Percentiles rank a stretch among this genome's conserved stretches.
phyloP scores from a whole-genome alignment of 1,140 invertebrate species.

The Ceratoteleas bidentatus region DNA sequence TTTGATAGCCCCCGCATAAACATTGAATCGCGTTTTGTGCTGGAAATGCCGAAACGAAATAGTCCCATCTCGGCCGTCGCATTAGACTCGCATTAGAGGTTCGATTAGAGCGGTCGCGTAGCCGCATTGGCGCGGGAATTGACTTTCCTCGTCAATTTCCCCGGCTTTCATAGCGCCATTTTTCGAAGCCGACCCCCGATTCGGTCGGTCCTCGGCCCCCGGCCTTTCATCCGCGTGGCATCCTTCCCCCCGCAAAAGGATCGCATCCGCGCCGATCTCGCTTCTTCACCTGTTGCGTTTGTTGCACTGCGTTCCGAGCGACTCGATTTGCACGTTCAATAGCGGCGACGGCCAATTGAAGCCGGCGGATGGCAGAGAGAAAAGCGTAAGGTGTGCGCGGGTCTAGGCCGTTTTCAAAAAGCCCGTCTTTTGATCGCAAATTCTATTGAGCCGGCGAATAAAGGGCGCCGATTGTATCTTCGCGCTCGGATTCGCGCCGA shows the following conservation, averaged over 20 bases:
- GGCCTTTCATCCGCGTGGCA: background rate
- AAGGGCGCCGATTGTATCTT: conserved; percentile 68
- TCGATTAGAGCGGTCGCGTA: too few species aligned
- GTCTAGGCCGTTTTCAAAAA: conserved; percentile 68
- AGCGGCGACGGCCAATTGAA: conserved; percentile 65
- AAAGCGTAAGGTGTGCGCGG: conserved; percentile 62
- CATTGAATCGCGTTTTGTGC: too few species aligned
- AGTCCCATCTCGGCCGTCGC: too few species aligned
- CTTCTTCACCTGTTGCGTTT: conserved; percentile 68
- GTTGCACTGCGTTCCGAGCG: conserved; percentile 58
- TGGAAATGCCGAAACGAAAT: too few species aligned
- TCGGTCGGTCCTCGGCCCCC: conserved; percentile 8
- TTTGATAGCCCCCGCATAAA: too few species aligned
- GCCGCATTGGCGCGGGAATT: too few species aligned
- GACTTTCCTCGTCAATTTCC: background rate
- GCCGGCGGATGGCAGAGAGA: conserved; percentile 55
- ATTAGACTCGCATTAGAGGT: too few species aligned
- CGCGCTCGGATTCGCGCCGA: conserved; percentile 66
- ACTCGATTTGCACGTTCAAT: conserved; percentile 73
- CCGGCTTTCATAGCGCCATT: background rate
- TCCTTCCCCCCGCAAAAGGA: conserved; percentile 35
- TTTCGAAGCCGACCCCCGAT: conserved; percentile 17
- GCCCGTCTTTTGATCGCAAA: conserved; percentile 69
- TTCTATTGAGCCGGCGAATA: conserved; percentile 68
- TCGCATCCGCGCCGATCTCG: conserved; percentile 63